Evolutionary conservation across 2,797 vertebrate species (phyloP).

Genomic region (Antrozous pallidus): DNA sequence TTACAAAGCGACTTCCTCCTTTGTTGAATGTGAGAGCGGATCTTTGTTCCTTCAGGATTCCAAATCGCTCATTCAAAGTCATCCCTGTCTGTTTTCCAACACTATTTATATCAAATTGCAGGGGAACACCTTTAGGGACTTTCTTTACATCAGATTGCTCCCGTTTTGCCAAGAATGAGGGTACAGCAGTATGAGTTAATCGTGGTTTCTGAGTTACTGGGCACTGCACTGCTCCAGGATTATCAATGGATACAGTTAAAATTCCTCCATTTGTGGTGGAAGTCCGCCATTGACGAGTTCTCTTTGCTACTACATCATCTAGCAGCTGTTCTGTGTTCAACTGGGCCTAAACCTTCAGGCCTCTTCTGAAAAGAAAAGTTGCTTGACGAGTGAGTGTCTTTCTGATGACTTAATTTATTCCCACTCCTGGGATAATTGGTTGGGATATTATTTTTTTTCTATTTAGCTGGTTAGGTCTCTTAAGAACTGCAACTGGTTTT

Average conservation of each 20-base stretch:
- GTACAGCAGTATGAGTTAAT: slow-evolving; percentile 87
- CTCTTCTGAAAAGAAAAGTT: slow-evolving; percentile 94
- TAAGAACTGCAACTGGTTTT: slow-evolving; percentile 78
- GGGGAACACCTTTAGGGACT: slow-evolving; percentile 93
- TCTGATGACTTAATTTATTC: slow-evolving; percentile 87
- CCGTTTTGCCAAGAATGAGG: slow-evolving; percentile 82
- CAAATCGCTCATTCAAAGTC: slow-evolving; percentile 96
- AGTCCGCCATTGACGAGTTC: slow-evolving; percentile 91
- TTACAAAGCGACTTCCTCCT: slow-evolving; percentile 93
- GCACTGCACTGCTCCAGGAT: slow-evolving; percentile 86
- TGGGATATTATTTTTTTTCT: slow-evolving; percentile 83
- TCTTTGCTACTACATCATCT: slow-evolving; percentile 81
- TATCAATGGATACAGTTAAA: slow-evolving; percentile 95
- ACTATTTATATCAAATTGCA: slow-evolving; percentile 98
- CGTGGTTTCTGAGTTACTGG: slow-evolving; percentile 89
- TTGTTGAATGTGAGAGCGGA: slow-evolving; percentile 86
- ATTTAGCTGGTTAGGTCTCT: slow-evolving; percentile 86
- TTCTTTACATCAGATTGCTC: slow-evolving; percentile 89
- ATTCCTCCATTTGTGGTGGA: slow-evolving; percentile 89
- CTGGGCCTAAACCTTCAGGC: slow-evolving; percentile 90
- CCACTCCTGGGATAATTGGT: slow-evolving; percentile 82
- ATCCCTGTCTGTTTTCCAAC: slow-evolving; percentile 97
- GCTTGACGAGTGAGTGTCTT: slow-evolving; percentile 94
- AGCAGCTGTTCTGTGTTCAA: slow-evolving; percentile 83
- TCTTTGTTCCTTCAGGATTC: slow-evolving; percentile 93